Evolutionary conservation across 2,888 invertebrate species (phyloP).

Genomic region (Phorcus lineatus): DNA sequence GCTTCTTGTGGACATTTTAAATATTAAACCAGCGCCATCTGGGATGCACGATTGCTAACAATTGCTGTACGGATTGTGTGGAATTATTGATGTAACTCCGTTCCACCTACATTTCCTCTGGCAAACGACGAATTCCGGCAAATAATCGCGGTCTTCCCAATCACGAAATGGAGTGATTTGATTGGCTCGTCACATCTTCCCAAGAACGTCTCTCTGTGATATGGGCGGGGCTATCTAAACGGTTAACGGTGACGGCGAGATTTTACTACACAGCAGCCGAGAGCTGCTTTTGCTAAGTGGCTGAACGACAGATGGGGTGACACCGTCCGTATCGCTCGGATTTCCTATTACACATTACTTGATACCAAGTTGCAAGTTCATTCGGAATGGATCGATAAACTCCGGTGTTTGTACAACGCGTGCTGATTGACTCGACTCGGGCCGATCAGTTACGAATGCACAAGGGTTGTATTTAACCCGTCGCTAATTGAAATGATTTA

Average conservation of each 20-base stretch:
- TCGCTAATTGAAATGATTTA: no score
- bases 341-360: no score
- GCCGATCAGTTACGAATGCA: no score
- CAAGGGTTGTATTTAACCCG: no score
- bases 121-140: constrained; percentile 14
- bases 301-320: not conserved
- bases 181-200: not conserved
- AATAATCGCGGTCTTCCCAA: not conserved
- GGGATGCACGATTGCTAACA: constrained; percentile 1
- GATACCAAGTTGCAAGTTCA: no score
- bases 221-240: not conserved
- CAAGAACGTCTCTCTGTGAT: not conserved
- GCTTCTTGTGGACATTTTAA: not conserved
- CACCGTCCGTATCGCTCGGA: no score
- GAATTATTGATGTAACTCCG: constrained; percentile 5
- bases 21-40: constrained; percentile 21
- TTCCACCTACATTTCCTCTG: not conserved
- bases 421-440: no score
- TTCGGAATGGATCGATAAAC: no score
- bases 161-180: not conserved
- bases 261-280: not conserved
- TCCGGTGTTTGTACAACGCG: no score
- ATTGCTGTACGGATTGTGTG: constrained; percentile 13
- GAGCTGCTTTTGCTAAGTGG: not conserved
- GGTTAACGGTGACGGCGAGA: not conserved